Evolutionary conservation across 2,113 vertebrate species (phyloP).

Genomic region (Pseudonaja textilis): DNA sequence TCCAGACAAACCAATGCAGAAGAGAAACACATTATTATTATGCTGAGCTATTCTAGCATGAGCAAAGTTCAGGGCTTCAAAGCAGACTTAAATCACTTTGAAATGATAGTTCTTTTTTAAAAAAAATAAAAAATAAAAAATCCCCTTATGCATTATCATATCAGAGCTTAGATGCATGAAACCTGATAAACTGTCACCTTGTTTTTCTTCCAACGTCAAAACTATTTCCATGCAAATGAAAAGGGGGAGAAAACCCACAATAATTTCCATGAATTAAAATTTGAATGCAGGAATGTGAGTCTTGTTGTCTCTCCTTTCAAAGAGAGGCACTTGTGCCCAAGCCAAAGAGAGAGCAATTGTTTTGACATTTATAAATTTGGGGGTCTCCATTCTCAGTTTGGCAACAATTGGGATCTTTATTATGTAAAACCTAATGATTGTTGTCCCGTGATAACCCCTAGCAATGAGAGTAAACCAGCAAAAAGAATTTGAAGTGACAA

Average conservation of each 20-base stretch:
- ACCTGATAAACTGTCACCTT: background rate
- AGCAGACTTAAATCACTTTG: constrained; percentile 3
- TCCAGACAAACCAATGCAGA: background rate
- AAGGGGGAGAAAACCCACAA: background rate
- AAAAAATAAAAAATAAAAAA: background rate
- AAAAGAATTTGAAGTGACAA: background rate
- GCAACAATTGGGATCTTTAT: background rate
- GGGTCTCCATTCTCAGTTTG: background rate
- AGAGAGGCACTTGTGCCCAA: background rate
- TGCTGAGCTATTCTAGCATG: background rate
- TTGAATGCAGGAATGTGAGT: background rate
- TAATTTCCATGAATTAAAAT: background rate
- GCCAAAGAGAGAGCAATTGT: background rate
- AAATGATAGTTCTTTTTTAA: background rate
- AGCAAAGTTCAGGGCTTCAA: constrained; percentile 4
- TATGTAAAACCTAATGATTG: background rate
- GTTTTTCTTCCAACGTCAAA: background rate
- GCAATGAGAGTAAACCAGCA: background rate
- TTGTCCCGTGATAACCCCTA: background rate
- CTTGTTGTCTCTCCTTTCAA: too few relatives aligned
- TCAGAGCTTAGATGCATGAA: background rate
- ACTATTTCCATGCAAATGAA: background rate
- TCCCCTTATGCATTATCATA: background rate
- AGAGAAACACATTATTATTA: background rate
- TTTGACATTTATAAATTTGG: background rate